Conservation (phyloP, 2,888 invertebrate genomes). For the Byasa hedistus region DNA sequence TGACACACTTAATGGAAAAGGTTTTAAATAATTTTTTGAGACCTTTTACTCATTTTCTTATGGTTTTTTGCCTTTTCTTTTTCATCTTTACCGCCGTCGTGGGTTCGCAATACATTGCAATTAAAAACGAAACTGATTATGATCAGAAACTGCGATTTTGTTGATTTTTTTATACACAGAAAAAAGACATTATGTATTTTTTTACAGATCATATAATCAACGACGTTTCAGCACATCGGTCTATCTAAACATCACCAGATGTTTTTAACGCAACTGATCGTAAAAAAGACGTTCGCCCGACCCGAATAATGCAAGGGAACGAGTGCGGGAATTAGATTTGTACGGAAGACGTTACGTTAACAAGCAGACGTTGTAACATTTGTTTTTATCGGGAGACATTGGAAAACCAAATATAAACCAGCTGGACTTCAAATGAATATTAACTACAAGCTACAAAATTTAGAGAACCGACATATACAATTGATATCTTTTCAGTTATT, state of each 20-base stretch:
- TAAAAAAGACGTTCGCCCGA: slow-evolving; percentile 63
- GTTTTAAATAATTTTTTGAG: too few species aligned
- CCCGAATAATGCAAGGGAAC: slow-evolving; percentile 41
- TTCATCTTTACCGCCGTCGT: too few species aligned
- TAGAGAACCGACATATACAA: too few species aligned
- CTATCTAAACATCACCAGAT: slow-evolving; percentile 28
- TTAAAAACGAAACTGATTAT: too few species aligned
- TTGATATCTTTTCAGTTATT: too few species aligned
- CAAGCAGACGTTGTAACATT: slow-evolving; percentile 10
- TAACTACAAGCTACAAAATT: too few species aligned
- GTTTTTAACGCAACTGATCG: slow-evolving; percentile 53
- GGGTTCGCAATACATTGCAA: too few species aligned
- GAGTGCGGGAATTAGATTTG: slow-evolving; percentile 28
- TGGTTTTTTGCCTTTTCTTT: too few species aligned
- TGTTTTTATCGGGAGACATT: slow-evolving; percentile 14
- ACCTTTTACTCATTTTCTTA: too few species aligned
- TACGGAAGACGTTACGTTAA: slow-evolving; percentile 15
- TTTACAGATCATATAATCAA: slow-evolving; percentile 1
- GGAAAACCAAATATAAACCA: slow-evolving; percentile 9
- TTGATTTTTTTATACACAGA: too few species aligned
- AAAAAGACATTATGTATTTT: not conserved
- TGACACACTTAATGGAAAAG: too few species aligned
- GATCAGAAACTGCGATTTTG: too few species aligned
- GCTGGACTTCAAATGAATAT: slow-evolving; percentile 17
- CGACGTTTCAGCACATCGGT: not conserved